Percentiles rank a stretch among this genome's conserved stretches.
Conservation (phyloP, 2,888 invertebrate genomes). For the Ditylenchus weischeri region DNA sequence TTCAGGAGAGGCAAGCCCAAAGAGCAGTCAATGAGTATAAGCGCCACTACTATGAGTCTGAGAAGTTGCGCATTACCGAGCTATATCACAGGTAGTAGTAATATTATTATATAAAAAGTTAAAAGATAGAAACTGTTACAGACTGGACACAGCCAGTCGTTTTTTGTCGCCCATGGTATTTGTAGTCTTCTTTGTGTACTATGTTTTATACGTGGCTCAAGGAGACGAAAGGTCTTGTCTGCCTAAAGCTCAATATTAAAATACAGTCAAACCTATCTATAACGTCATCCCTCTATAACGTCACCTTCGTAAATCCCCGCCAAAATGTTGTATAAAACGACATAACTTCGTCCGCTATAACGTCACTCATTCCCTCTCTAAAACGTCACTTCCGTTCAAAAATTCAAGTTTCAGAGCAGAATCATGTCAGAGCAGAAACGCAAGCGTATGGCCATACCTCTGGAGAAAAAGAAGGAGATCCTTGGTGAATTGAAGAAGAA, state of each 20-base stretch:
- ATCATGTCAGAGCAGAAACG: too few relatives aligned
- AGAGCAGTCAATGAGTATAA: conserved; percentile 51
- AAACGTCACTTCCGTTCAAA: too few relatives aligned
- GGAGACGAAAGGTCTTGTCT: conserved; percentile 44
- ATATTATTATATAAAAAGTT: neutral
- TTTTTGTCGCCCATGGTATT: conserved; percentile 45
- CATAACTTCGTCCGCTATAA: too few relatives aligned
- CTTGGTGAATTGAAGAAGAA: too few relatives aligned
- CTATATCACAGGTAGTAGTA: neutral
- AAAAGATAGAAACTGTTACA: conserved; percentile 24
- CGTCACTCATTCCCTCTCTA: too few relatives aligned
- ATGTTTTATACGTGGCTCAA: conserved; percentile 49
- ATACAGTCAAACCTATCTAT: too few relatives aligned
- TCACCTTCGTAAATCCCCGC: too few relatives aligned
- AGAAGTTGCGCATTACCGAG: conserved; percentile 40
- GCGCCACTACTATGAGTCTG: conserved; percentile 36
- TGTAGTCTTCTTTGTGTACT: conserved; percentile 50
- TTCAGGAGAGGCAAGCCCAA: conserved; percentile 47
- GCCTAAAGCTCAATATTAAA: conserved; percentile 6
- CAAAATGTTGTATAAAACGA: too few relatives aligned
- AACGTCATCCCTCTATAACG: too few relatives aligned
- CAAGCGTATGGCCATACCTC: too few relatives aligned
- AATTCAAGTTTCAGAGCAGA: too few relatives aligned
- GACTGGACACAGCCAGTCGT: conserved; percentile 44
- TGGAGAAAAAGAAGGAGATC: too few relatives aligned